Evolutionary conservation across 2,888 invertebrate genomes (phyloP).

Genomic region (Phanerotoma sp.): DNA sequence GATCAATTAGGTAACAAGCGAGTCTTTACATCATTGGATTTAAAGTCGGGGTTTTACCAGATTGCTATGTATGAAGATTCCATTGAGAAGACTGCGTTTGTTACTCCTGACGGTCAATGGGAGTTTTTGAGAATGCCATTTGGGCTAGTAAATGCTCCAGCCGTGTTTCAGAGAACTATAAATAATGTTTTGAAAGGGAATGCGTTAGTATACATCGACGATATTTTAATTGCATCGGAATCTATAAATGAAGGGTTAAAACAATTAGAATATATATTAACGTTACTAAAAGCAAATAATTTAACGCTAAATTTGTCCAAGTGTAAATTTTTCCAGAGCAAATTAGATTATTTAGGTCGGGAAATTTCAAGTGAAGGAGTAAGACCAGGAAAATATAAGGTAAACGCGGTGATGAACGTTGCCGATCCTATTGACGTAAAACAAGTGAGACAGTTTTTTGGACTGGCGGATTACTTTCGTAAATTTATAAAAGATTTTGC

Average conservation of each 20-base stretch:
- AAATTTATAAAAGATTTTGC: slow-evolving; percentile 40
- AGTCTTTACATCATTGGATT: slow-evolving; percentile 44
- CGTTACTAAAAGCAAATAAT: slow-evolving; percentile 20
- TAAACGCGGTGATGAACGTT: slow-evolving; percentile 1
- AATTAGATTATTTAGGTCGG: slow-evolving; percentile 24
- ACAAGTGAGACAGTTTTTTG: slow-evolving; percentile 8
- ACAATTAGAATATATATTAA: slow-evolving; percentile 33
- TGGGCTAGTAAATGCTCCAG: slow-evolving; percentile 29
- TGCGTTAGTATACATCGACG: slow-evolving; percentile 39
- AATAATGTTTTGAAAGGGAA: not conserved
- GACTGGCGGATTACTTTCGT: slow-evolving; percentile 11
- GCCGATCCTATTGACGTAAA: not conserved
- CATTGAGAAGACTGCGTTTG: not conserved
- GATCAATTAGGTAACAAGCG: slow-evolving; percentile 39
- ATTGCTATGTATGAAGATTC: not conserved
- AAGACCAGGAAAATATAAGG: slow-evolving; percentile 1
- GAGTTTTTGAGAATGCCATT: slow-evolving; percentile 1
- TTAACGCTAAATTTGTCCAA: slow-evolving; percentile 40
- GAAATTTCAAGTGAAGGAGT: not conserved
- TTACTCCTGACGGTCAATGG: not conserved
- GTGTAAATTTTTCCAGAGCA: slow-evolving; percentile 23
- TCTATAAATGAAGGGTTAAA: slow-evolving; percentile 31
- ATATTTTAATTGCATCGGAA: slow-evolving; percentile 36
- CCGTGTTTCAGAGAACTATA: slow-evolving; percentile 1
- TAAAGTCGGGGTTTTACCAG: slow-evolving; percentile 16